Conservation (phyloP, 64 coral and sea anemone genomes). For the Porites australiensis region DNA sequence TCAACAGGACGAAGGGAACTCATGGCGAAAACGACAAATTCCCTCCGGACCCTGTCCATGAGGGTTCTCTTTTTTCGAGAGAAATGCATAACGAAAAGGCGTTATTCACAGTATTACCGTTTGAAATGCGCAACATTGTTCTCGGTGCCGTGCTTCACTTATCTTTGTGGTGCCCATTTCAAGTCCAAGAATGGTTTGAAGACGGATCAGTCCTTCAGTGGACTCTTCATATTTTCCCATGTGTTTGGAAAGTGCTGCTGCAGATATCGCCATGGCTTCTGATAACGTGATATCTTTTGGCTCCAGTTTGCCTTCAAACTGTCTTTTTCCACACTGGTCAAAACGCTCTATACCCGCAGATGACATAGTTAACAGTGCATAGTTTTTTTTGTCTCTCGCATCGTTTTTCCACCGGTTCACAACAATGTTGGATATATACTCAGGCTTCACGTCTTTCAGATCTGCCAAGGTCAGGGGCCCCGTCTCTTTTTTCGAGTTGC, state of each 20-base stretch:
- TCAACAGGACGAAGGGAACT: too few relatives aligned
- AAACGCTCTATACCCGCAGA: constrained; percentile 58
- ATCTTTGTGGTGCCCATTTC: constrained; percentile 43
- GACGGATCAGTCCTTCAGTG: constrained; percentile 34
- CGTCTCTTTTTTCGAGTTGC: neutral
- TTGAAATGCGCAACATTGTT: too few relatives aligned
- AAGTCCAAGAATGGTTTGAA: constrained; percentile 74
- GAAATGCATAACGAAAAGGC: too few relatives aligned
- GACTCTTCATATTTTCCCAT: constrained; percentile 30
- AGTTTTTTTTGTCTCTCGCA: neutral
- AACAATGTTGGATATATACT: constrained; percentile 76
- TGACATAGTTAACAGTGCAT: constrained; percentile 57
- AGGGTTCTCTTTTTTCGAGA: too few relatives aligned
- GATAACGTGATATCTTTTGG: constrained; percentile 76
- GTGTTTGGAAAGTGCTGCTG: constrained; percentile 69
- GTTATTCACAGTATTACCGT: too few relatives aligned
- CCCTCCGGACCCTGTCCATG: too few relatives aligned
- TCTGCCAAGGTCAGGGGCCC: constrained; percentile 64
- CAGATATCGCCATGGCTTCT: constrained; percentile 85
- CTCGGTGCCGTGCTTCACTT: neutral
- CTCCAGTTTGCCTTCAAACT: constrained; percentile 26
- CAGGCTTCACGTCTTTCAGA: constrained; percentile 67
- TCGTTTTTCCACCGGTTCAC: constrained; percentile 59
- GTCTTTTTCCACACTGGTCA: neutral
- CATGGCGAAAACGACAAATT: too few relatives aligned